Percentiles rank a stretch among this genome's conserved stretches.
Conservation (phyloP, 1,140 invertebrate species). For the Macrotrachela quadricornifera region DNA sequence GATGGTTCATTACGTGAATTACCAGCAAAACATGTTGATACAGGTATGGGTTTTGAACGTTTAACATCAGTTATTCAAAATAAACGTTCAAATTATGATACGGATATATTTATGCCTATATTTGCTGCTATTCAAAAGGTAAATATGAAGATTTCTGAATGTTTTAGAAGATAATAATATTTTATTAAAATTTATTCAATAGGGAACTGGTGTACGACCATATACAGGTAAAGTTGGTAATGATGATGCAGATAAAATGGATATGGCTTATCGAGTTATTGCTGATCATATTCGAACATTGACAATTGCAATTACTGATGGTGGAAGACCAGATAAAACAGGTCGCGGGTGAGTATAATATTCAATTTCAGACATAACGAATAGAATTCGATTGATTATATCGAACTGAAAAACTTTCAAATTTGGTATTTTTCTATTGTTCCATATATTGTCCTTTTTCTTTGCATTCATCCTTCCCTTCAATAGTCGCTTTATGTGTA, state of each 20-base stretch:
- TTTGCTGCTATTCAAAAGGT: constrained; percentile 74
- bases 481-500: too few relatives aligned
- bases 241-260: constrained; percentile 74
- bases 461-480: too few relatives aligned
- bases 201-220: constrained; percentile 32
- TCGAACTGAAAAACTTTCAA: too few relatives aligned
- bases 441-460: too few relatives aligned
- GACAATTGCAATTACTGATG: constrained; percentile 85
- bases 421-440: too few relatives aligned
- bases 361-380: too few relatives aligned
- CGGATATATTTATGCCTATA: constrained; percentile 77
- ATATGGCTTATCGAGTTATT: constrained; percentile 95
- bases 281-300: constrained; percentile 92
- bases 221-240: constrained; percentile 72
- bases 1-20: constrained; percentile 58
- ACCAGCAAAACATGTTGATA: constrained; percentile 94
- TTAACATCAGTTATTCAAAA: constrained; percentile 89
- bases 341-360: constrained; percentile 46
- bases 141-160: constrained; percentile 1
- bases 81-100: constrained; percentile 94
- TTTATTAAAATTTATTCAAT: too few relatives aligned
- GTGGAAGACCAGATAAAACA: constrained; percentile 82
- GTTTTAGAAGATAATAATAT: constrained; percentile 10
- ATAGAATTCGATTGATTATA: too few relatives aligned
- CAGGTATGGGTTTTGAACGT: constrained; percentile 87